Conservation (phyloP, 2,113 vertebrate species). For the Oceanites oceanicus region DNA sequence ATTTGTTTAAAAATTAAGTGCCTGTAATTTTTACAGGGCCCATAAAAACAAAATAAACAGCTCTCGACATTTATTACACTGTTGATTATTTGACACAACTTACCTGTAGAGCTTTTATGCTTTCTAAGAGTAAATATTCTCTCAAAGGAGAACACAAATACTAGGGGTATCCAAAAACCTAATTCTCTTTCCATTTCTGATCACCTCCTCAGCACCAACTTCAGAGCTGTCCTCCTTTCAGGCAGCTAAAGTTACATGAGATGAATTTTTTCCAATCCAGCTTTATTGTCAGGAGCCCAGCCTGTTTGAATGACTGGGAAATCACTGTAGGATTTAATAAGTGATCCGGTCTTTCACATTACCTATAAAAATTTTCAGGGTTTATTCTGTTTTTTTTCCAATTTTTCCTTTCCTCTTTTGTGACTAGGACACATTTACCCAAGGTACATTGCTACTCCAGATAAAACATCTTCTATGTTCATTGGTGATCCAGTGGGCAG, state of each 20-base stretch:
- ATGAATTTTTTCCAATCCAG: rapidly evolving
- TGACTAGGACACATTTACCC: neutral
- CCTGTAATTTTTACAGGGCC: neutral
- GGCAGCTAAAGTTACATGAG: neutral
- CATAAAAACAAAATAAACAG: neutral
- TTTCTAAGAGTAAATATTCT: neutral
- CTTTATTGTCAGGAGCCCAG: neutral
- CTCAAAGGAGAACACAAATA: neutral
- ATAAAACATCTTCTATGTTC: neutral
- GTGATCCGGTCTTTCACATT: neutral
- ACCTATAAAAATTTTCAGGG: neutral
- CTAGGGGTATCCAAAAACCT: neutral
- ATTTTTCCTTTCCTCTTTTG: neutral
- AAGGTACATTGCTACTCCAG: neutral
- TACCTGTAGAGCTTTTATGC: neutral
- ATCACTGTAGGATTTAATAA: neutral
- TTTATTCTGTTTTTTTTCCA: neutral
- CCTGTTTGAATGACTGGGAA: neutral
- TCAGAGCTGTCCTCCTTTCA: neutral
- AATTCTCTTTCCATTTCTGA: neutral
- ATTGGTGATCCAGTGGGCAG: neutral
- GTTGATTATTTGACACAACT: neutral
- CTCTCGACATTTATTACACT: neutral
- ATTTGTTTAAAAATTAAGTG: neutral
- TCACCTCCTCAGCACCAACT: neutral